Evolutionary conservation across 2,888 invertebrate species (phyloP).

Genomic region (Perizoma affinitatum): DNA sequence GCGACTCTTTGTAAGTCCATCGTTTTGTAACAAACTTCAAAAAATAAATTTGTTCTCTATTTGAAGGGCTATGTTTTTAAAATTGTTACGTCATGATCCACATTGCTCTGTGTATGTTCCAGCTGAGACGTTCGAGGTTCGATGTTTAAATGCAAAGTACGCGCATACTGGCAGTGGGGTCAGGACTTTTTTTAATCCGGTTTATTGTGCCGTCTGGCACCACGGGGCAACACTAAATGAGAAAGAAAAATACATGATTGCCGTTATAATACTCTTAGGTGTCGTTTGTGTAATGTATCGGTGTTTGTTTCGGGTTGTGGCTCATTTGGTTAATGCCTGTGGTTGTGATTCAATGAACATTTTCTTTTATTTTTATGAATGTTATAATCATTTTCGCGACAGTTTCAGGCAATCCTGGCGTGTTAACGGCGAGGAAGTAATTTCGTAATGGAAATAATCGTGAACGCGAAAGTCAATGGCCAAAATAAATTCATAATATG

Average conservation of each 20-base stretch:
- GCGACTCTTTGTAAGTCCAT: no score
- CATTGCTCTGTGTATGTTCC: no score
- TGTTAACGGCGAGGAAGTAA: conserved; percentile 22
- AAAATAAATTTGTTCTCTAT: no score
- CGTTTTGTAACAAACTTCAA: no score
- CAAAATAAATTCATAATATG: not conserved
- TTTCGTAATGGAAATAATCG: conserved; percentile 14
- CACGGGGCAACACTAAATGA: conserved; percentile 20
- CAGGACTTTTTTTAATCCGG: conserved; percentile 5
- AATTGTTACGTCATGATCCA: no score
- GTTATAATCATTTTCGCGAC: conserved; percentile 26
- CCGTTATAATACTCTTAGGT: conserved; percentile 37
- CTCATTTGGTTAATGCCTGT: conserved; percentile 33
- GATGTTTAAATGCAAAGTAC: not conserved
- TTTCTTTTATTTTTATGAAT: conserved; percentile 27
- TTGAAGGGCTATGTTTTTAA: no score
- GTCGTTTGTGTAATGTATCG: conserved; percentile 33
- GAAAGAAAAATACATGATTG: conserved; percentile 35
- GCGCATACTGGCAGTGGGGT: no score
- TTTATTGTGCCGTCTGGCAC: conserved; percentile 8
- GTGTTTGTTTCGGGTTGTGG: conserved; percentile 28
- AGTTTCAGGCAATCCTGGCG: conserved; percentile 18
- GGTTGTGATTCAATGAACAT: conserved; percentile 28
- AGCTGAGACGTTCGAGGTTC: no score
- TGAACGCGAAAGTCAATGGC: not conserved